phyloP scores from a whole-genome alignment of 2,797 vertebrate species.

The Pampus argenteus region DNA sequence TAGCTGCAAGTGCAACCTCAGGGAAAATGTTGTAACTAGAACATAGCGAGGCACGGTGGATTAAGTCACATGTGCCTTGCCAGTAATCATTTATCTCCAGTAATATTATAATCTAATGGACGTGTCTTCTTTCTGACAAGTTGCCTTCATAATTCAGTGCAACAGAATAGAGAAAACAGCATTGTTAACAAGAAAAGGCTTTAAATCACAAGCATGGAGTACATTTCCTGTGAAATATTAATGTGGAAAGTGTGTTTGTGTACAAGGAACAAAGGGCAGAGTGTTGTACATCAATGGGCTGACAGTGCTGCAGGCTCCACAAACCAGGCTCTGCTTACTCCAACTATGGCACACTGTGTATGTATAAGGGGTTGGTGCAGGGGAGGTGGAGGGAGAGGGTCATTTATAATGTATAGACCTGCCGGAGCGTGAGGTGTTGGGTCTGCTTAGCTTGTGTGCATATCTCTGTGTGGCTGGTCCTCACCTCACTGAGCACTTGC shows the following conservation, averaged over 20 bases:
- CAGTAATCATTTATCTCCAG: constrained; percentile 81
- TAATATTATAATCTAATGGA: constrained; percentile 73
- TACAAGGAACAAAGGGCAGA: constrained; percentile 85
- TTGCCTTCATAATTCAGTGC: constrained; percentile 81
- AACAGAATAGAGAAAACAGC: constrained; percentile 82
- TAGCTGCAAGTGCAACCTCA: constrained; percentile 75
- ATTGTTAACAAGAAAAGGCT: constrained; percentile 87
- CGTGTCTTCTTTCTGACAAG: constrained; percentile 78
- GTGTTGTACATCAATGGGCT: constrained; percentile 86
- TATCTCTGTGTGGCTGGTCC: constrained; percentile 70
- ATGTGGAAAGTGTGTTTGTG: constrained; percentile 88
- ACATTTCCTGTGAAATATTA: constrained; percentile 87
- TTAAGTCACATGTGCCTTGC: constrained; percentile 71
- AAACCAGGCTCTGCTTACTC: constrained; percentile 78
- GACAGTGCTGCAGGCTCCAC: constrained; percentile 79
- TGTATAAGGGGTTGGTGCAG: constrained; percentile 54
- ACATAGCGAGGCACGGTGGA: constrained; percentile 53
- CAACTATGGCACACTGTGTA: constrained; percentile 70
- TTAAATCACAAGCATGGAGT: constrained; percentile 85
- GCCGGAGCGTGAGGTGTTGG: constrained; percentile 75
- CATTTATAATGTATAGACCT: constrained; percentile 86
- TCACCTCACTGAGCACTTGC: constrained; percentile 65
- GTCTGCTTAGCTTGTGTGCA: constrained; percentile 71
- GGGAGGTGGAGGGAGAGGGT: constrained; percentile 63
- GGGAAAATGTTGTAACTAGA: constrained; percentile 72